Evolutionary conservation across 2,113 vertebrate genomes (phyloP), one percentile per base, ranked within the genome.

Genomic region (Pseudorasbora parva): DNA sequence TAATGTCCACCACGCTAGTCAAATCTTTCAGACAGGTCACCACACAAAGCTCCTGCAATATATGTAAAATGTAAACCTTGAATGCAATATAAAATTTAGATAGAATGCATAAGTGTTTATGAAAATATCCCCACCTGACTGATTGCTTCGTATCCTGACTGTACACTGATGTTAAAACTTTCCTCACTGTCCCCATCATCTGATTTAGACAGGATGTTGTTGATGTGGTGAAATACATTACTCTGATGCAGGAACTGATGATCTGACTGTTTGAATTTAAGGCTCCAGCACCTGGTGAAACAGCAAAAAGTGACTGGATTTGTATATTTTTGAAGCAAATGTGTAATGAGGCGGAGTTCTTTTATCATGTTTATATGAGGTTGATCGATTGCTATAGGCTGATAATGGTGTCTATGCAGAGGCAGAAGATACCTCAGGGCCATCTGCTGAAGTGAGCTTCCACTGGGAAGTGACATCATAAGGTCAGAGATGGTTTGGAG

Each of bases 401-500:
- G 49, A 5, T 54, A 54, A 54, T 72, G 69, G 69, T 27, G n/a
- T 51, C 7, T 78, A 15, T 78, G 21, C 15, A 25, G 14, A 59
- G 33, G 33, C 10, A 11, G 27, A 51, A 1, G 0, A 80, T 94
- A 99, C 98, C 98, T 95, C 17, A 99, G 94, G 41, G 98, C 98
- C 98, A 99, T 99, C 88, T 99, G 98, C 84, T 99, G 98, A 82
- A 99, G 93, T 25, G 98, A 96, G 89, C 98, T 99, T 64, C 98
- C 98, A 87, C 97, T 95, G 33, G 98, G 98, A 73, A 99, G 96
- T 59, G 98, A 98, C 98, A 99, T 99, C 98, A 99, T 99, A 41
- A 99, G 96, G 86, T 99, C 98, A n/a, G 98, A 99, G 92, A 99
- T 99, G 33, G 98, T 99, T 90, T 99, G 98, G 5, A 99, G 97